Conservation (phyloP, 2,888 invertebrate genomes). For the Nomada goodeniana region DNA sequence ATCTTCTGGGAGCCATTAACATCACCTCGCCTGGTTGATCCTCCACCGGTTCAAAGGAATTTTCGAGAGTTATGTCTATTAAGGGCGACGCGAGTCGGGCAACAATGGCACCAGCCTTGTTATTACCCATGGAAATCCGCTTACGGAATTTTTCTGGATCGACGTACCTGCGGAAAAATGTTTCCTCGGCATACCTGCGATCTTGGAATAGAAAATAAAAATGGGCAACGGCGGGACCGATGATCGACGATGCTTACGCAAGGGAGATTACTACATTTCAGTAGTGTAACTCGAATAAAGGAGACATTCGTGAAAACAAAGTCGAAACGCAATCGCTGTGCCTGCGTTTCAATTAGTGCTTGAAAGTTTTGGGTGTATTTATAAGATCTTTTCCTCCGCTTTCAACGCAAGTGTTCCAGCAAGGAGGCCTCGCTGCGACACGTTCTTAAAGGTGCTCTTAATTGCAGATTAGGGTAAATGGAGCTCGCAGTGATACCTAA, state of each 20-base stretch:
- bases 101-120: conserved; percentile 56
- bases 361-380: not conserved
- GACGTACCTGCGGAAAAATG: conserved; percentile 26
- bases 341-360: not conserved
- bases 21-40: conserved; percentile 18
- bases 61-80: conserved; percentile 59
- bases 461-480: conserved; percentile 42
- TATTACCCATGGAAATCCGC: conserved; percentile 70
- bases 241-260: not conserved
- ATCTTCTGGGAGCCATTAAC: conserved; percentile 46
- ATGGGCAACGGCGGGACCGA: not conserved
- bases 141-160: conserved; percentile 50
- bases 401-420: not conserved
- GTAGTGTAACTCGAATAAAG: too few species aligned
- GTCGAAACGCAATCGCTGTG: too few species aligned
- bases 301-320: not conserved
- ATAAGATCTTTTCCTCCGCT: not conserved
- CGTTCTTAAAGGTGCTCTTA: conserved; percentile 21
- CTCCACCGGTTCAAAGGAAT: conserved; percentile 34
- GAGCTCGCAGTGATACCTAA: conserved; percentile 36
- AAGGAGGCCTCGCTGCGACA: not conserved
- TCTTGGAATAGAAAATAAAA: not conserved
- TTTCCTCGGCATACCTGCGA: not conserved
- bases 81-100: conserved; percentile 49
- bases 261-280: not conserved